These are phyloP conservation scores for Vulpes vulpes DNA, from an alignment of 2,113 vertebrate species.

Conservation along the genomic window DNA sequence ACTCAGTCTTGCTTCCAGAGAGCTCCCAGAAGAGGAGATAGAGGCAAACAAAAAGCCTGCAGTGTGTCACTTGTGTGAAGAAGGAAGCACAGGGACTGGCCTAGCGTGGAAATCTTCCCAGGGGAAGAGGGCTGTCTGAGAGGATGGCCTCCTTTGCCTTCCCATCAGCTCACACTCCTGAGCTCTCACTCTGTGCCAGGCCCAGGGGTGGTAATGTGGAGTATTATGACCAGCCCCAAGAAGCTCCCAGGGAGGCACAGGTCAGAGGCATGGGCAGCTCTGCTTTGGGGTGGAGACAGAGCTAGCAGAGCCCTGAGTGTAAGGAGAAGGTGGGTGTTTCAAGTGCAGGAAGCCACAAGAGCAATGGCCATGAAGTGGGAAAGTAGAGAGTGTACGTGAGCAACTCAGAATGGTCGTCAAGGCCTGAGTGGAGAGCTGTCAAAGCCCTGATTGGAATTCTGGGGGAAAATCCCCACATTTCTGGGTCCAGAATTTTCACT, in stretches of 20 bases:
- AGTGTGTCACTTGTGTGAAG: not conserved
- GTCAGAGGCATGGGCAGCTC: not conserved
- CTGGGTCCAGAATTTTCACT: not conserved
- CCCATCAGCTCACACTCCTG: not conserved
- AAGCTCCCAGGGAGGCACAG: not conserved
- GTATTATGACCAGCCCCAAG: not conserved
- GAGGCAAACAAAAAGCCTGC: not conserved
- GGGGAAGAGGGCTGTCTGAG: not conserved
- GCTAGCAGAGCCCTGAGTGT: not conserved
- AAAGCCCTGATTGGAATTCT: not conserved
- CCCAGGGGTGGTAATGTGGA: not conserved
- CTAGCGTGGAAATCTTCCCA: not conserved
- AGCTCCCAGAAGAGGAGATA: not conserved
- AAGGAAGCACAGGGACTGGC: not conserved
- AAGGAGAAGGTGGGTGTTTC: not conserved
- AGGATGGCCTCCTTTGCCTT: not conserved
- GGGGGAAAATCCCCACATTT: not conserved
- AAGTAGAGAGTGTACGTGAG: accelerated
- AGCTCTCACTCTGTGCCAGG: not conserved
- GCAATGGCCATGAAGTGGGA: not conserved
- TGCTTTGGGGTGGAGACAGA: not conserved
- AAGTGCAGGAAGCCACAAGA: not conserved
- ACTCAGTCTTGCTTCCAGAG: not conserved
- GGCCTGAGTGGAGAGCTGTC: not conserved
- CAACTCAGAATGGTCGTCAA: not conserved